Base-by-base conservation (phyloP, 1,140 invertebrate genomes). In the Scylla paramamosain region DNA sequence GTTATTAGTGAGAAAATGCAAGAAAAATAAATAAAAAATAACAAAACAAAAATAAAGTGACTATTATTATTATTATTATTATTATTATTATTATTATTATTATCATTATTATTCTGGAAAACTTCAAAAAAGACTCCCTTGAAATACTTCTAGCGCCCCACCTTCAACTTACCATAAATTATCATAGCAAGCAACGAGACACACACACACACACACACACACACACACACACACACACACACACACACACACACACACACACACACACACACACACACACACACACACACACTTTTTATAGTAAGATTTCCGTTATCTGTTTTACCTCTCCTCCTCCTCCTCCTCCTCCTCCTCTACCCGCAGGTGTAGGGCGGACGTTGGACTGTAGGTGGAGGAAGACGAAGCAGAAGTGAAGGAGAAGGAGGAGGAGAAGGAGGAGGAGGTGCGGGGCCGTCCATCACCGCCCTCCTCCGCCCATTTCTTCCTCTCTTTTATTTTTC, bases 401-500 rank as follows among this genome's bases (percentile, higher is more conserved):
- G 67, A 77, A 20, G 67, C 8, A 20, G 67, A 77, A 20, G 67
- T n/a, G 67, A 7, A n/a, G 67, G 52, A 77, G 67, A 20, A 77
- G 67, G 67, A 77, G 67, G 67, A 77, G 67, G 67, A 77, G 67
- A 20, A 77, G 67, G 67, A 77, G 67, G 67, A 77, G 67, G 67
- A 77, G 67, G 67, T n/a, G 67, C 67, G 67, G 67, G 67, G 67
- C 67, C 67, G 67, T 77, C 67, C 67, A 77, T 77, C 67, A 77
- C 67, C 67, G 20, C 67, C 67, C n/a, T 77, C 67, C 67, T 77
- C 67, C 67, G 67, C 67, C 67, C 67, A 77, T 77, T 77, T 77
- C 67, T 77, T 77, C 67, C 67, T 77, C 67, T 77, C 67, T 77
- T 77, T 77, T 77, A 77, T 77, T 77, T 77, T 77, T 77, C n/a